Evolutionary conservation across 2,888 invertebrate genomes (phyloP).

Genomic region (Drosophila maculinotata): DNA sequence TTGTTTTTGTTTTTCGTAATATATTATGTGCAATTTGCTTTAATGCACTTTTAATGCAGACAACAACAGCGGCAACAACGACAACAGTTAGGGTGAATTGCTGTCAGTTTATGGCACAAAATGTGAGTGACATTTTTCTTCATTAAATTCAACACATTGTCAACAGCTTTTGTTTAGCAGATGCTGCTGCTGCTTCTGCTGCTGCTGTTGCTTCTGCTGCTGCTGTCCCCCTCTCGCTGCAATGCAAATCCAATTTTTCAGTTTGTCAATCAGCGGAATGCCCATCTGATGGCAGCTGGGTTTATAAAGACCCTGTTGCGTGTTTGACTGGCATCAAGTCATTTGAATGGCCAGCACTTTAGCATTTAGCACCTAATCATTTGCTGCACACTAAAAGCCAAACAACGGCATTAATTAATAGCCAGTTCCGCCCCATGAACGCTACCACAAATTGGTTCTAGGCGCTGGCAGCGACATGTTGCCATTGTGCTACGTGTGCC

Average conservation of each 20-base stretch:
- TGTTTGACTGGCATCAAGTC: constrained; percentile 40
- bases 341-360: constrained; percentile 50
- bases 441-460: constrained; percentile 49
- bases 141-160: constrained; percentile 66
- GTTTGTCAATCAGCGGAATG: constrained; percentile 43
- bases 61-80: constrained; percentile 29
- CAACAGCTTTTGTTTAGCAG: constrained; percentile 44
- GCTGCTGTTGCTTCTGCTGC: not conserved
- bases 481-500: constrained; percentile 40
- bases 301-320: constrained; percentile 30
- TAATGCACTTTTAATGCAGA: constrained; percentile 66
- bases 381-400: constrained; percentile 32
- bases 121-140: constrained; percentile 65
- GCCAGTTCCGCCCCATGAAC: constrained; percentile 56
- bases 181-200: constrained; percentile 8
- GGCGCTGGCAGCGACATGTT: constrained; percentile 21
- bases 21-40: constrained; percentile 56
- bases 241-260: constrained; percentile 37
- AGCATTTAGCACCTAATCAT: constrained; percentile 67
- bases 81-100: constrained; percentile 11
- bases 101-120: constrained; percentile 50
- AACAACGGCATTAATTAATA: constrained; percentile 54
- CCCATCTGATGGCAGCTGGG: not conserved
- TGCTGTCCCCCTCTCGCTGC: not conserved
- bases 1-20: constrained; percentile 22